These are phyloP conservation scores for Drosophila niveifrons DNA, from an alignment of 2,888 invertebrate species.

Conservation along the genomic window DNA sequence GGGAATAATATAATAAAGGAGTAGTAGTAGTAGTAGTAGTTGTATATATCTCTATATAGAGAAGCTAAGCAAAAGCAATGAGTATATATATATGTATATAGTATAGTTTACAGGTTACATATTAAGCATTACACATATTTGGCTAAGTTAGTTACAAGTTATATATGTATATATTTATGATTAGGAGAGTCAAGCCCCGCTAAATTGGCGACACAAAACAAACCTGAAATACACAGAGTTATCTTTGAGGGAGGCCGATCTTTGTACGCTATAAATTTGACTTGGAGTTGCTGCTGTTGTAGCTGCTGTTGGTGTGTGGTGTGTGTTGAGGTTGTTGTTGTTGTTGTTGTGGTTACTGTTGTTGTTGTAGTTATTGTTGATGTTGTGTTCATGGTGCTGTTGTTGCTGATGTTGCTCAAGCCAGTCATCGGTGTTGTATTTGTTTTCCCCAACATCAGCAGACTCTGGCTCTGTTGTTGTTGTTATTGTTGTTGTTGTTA, in stretches of 20 bases:
- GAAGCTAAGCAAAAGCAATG: slow-evolving; percentile 76
- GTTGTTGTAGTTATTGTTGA: slow-evolving; percentile 42
- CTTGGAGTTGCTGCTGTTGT: slow-evolving; percentile 84
- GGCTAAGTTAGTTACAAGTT: slow-evolving; percentile 60
- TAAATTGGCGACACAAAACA: slow-evolving; percentile 77
- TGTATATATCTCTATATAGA: slow-evolving; percentile 23
- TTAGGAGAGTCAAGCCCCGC: slow-evolving; percentile 8
- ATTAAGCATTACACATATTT: slow-evolving; percentile 14
- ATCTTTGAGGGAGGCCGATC: slow-evolving; percentile 88
- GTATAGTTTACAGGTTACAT: slow-evolving; percentile 18
- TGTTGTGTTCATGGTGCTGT: slow-evolving; percentile 46
- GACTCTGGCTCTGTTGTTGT: slow-evolving; percentile 70
- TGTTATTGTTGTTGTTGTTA: slow-evolving; percentile 59
- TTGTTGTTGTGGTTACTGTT: slow-evolving; percentile 50
- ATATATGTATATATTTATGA: slow-evolving; percentile 8
- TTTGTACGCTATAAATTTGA: slow-evolving; percentile 86
- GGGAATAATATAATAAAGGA: slow-evolving; percentile 19
- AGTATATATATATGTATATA: slow-evolving; percentile 32
- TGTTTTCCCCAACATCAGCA: slow-evolving; percentile 64
- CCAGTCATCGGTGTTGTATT: slow-evolving; percentile 45
- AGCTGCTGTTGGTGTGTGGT: slow-evolving; percentile 54
- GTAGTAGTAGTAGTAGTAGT: too few relatives aligned
- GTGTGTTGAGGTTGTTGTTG: slow-evolving; percentile 55
- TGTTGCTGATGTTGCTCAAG: slow-evolving; percentile 47
- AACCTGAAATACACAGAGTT: slow-evolving; percentile 86